A percentile compares a stretch with the other conserved stretches of the same genome.
phyloP scores from a whole-genome alignment of 2,797 vertebrate species.

The Scyliorhinus canicula region DNA sequence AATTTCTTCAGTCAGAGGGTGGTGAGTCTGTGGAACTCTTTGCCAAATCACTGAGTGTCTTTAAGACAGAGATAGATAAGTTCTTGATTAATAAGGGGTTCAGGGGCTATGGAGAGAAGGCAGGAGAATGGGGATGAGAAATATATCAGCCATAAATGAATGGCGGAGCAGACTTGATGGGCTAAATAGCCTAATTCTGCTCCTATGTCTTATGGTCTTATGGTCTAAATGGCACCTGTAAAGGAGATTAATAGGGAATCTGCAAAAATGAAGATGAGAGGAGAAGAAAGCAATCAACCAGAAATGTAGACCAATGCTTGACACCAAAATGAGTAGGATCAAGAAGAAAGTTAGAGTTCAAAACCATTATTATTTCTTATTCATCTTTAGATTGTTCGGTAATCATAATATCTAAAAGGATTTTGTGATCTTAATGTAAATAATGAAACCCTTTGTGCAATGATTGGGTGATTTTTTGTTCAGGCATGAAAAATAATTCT shows the following conservation, averaged over 20 bases:
- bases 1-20: no score
- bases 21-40: no score
- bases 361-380: neutral
- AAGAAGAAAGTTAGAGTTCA: neutral
- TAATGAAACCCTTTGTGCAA: neutral
- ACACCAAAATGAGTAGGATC: neutral
- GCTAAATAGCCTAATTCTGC: no score
- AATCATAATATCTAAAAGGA: slow-evolving; percentile 9
- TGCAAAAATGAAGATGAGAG: neutral
- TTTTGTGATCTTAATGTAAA: slow-evolving; percentile 16
- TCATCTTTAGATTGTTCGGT: slow-evolving; percentile 10
- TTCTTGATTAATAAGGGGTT: no score
- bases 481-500: neutral
- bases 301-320: neutral
- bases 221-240: no score
- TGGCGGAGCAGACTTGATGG: no score
- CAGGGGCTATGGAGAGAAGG: no score
- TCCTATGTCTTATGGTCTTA: no score
- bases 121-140: no score
- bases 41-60: no score
- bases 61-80: no score
- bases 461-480: neutral
- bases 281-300: neutral
- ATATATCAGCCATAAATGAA: no score
- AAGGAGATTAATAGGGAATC: neutral